A percentile compares a stretch with the other conserved stretches of the same genome.
These are phyloP conservation scores for Todiramphus chloris DNA, from an alignment of 2,113 vertebrate species.

Conservation along the genomic window DNA sequence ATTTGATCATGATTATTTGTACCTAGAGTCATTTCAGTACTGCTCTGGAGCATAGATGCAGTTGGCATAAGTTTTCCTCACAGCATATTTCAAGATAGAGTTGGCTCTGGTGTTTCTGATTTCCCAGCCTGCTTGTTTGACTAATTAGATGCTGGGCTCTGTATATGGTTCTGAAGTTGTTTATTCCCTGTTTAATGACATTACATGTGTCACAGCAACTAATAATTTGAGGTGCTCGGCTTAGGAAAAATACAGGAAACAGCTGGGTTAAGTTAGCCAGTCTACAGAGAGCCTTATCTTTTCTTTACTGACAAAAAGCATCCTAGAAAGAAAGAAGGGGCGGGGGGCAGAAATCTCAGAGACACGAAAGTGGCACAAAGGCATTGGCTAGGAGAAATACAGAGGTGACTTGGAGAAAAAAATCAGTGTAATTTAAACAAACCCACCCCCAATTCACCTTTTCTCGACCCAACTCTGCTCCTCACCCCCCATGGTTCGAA, in stretches of 20 bases:
- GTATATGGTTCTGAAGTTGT: slow-evolving; percentile 31
- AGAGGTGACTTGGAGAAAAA: too few relatives aligned
- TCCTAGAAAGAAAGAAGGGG: neutral
- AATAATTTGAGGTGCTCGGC: neutral
- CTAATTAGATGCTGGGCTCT: slow-evolving; percentile 17
- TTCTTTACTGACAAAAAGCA: neutral
- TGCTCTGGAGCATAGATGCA: neutral
- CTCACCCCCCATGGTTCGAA: too few relatives aligned
- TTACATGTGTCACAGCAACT: slow-evolving; percentile 27
- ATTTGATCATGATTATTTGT: neutral
- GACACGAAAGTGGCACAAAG: too few relatives aligned
- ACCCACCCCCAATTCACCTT: too few relatives aligned
- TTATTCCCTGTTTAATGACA: slow-evolving; percentile 30
- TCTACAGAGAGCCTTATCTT: neutral
- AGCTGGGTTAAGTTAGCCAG: neutral
- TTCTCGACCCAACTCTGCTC: too few relatives aligned
- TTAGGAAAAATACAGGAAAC: neutral
- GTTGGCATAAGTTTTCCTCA: neutral
- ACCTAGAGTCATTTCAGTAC: neutral
- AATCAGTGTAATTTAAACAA: too few relatives aligned
- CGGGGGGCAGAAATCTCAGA: too few relatives aligned
- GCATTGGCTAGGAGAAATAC: too few relatives aligned
- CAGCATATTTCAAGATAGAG: neutral
- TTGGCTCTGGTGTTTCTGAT: slow-evolving; percentile 18
- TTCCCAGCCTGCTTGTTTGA: slow-evolving; percentile 42